Conservation (phyloP, 2,113 vertebrate species). For the Merops nubicus region DNA sequence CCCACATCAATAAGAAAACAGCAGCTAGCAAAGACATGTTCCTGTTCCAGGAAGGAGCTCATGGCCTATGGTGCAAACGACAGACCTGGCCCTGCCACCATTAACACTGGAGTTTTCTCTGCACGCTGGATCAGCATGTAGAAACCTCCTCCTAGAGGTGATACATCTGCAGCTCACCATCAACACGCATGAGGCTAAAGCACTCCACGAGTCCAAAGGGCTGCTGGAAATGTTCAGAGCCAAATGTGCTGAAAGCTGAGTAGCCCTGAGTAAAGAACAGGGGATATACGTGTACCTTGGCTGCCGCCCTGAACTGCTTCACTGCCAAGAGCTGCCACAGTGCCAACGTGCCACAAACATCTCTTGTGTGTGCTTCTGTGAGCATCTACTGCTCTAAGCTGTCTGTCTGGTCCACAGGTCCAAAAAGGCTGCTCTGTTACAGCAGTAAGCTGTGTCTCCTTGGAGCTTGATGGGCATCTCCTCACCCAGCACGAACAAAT, state of each 20-base stretch:
- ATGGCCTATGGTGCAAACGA: not conserved
- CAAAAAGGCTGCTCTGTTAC: not conserved
- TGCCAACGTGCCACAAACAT: not conserved
- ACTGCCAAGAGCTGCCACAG: not conserved
- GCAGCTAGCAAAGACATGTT: not conserved
- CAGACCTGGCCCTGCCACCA: not conserved
- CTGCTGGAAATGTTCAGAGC: not conserved
- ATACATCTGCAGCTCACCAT: not conserved
- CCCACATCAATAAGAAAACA: not conserved
- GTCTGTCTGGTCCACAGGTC: not conserved
- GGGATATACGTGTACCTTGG: accelerated
- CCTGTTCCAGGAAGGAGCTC: not conserved
- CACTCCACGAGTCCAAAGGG: not conserved
- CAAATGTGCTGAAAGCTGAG: not conserved
- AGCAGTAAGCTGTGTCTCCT: not conserved
- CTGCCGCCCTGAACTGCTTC: not conserved
- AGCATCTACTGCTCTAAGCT: not conserved
- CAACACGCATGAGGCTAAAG: not conserved
- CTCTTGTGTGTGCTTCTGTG: accelerated
- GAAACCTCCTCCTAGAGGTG: not conserved
- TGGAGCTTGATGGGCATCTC: not conserved
- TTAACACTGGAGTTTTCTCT: not conserved
- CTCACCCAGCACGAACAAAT: not conserved
- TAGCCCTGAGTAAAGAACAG: not conserved
- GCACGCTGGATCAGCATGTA: not conserved